Evolutionary conservation across 1,140 invertebrate genomes (phyloP).

Genomic region (Frieseomelitta varia): DNA sequence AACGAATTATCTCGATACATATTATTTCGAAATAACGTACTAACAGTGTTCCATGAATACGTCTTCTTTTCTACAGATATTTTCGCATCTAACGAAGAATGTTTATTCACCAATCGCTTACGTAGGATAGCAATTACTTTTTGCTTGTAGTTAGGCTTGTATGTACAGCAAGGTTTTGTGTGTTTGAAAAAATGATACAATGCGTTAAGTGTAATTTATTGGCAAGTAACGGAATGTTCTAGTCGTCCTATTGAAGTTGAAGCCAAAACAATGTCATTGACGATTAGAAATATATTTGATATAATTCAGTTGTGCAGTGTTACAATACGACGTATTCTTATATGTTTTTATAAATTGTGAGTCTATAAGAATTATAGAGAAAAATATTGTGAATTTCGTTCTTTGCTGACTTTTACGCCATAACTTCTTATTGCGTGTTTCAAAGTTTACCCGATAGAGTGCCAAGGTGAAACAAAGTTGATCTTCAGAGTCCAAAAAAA

Average conservation of each 20-base stretch:
- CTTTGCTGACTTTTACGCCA: not conserved
- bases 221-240: not conserved
- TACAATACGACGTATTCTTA: not conserved
- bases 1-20: not conserved
- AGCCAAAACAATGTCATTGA: not conserved
- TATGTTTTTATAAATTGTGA: not conserved
- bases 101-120: constrained; percentile 9
- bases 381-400: not conserved
- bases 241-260: not conserved
- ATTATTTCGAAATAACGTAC: not conserved
- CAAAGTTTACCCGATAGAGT: not conserved
- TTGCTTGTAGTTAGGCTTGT: not conserved
- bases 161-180: not conserved
- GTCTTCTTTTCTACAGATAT: not conserved
- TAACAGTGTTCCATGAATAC: not conserved
- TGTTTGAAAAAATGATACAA: not conserved
- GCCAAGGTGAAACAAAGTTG: not conserved
- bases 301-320: not conserved
- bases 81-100: not conserved
- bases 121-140: constrained; percentile 2
- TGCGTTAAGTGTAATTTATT: constrained; percentile 8
- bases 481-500: no score
- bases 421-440: not conserved
- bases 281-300: not conserved
- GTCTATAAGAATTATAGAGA: not conserved